phyloP scores from a whole-genome alignment of 2,888 invertebrate species.

The Bellardia pandia region DNA sequence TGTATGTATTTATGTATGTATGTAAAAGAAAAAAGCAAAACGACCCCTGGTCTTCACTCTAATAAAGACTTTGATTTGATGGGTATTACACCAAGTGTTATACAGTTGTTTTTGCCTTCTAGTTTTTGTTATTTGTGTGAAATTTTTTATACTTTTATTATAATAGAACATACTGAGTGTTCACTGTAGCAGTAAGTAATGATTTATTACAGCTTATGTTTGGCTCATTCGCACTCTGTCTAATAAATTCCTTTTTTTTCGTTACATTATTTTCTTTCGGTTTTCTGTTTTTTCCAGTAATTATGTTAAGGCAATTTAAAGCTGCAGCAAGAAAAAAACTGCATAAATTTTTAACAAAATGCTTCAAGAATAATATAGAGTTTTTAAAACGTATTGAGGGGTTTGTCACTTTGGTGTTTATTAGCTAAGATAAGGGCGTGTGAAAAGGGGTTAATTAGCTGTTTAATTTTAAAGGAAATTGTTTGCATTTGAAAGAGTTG shows the following conservation, averaged over 20 bases:
- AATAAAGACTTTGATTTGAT: constrained; percentile 70
- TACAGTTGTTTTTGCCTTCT: constrained; percentile 14
- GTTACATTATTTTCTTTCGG: constrained; percentile 3
- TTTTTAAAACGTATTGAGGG: constrained; percentile 60
- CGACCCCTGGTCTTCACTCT: constrained; percentile 64
- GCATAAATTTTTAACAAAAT: constrained; percentile 37
- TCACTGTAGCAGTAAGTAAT: constrained; percentile 57
- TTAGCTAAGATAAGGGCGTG: constrained; percentile 67
- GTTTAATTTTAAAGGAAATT: constrained; percentile 10
- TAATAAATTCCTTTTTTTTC: constrained; percentile 39
- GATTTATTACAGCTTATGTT: constrained; percentile 71
- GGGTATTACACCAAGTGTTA: constrained; percentile 51
- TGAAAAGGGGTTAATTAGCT: constrained; percentile 71
- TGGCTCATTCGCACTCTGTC: constrained; percentile 68
- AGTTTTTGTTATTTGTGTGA: constrained; percentile 13
- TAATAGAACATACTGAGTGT: constrained; percentile 29
- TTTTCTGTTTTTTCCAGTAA: constrained; percentile 42
- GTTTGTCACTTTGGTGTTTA: constrained; percentile 46
- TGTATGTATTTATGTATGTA: background rate
- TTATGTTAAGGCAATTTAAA: constrained; percentile 71
- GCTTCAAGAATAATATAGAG: constrained; percentile 2
- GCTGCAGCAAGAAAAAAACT: constrained; percentile 25
- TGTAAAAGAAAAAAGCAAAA: constrained; percentile 21
- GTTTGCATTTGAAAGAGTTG: constrained; percentile 35
- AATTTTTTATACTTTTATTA: constrained; percentile 38